Evolutionary conservation across 2,888 invertebrate species (phyloP), one percentile per base, ranked within the genome.

Genomic region (Saturnia japonica): DNA sequence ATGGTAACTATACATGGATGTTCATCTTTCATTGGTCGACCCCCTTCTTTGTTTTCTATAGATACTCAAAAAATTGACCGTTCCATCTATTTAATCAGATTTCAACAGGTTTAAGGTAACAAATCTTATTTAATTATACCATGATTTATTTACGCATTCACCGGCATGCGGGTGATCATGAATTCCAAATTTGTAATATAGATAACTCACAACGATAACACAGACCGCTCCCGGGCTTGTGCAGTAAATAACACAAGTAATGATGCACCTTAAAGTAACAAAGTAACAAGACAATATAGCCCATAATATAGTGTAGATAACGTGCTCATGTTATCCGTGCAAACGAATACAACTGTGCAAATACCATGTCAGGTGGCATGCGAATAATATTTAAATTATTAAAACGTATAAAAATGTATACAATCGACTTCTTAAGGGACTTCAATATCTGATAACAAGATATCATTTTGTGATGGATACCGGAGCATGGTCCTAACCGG

Each of bases 191-290:
- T 60, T 60, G 14, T 54, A 1, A 40, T 11, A 64, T 19, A n/a
- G n/a, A 64, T 64, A 64, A n/a, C n/a, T n/a, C n/a, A n/a, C n/a
- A n/a, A 64, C 64, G 19, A 64, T 64, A 19, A 64, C 64, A 64
- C 12, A 40, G 40, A 64, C 19, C 16, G 40, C n/a, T 40, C 25
- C 64, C 64, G 64, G 16, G 64, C 64, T 64, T 64, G 64, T 64
- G 64, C 40, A n/a, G 40, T 40, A 4, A 40, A 22, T 40, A 64
- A 9, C 34, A 64, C 40, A 64, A 64, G 64, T 64, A 64, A 54
- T 12, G 14, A 14, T 28, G 14, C 25, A 14, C 40, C 64, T 40
- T 40, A 64, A 8, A 64, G 40, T 12, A 64, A 40, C 40, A 34
- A 64, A 19, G n/a, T n/a, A 64, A 40, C 34, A 64, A n/a, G 64